Evolutionary conservation across 2,888 invertebrate species (phyloP), one percentile per base, ranked within the genome.

Genomic region (Metallyticus violacea): DNA sequence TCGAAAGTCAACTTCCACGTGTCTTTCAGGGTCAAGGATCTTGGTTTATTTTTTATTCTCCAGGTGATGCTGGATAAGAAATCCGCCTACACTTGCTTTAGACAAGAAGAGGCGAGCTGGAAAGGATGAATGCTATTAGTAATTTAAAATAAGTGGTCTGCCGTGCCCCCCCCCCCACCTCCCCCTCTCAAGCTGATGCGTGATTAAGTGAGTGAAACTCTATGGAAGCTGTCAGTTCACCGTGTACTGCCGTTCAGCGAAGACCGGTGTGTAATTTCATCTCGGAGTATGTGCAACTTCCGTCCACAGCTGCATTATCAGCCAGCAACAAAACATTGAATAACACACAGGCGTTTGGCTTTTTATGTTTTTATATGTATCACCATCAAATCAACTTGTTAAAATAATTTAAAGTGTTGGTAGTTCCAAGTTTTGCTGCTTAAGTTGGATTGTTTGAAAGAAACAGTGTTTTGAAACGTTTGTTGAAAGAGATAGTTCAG

Each of bases 81-180:
- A 15, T 62, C 15, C 40, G 40, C 40, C 15, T 62, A 62, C 40
- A 15, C 15, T 62, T 0, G 40, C 3, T 22, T 62, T 15, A 22
- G 22, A 22, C 15, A 62, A 62, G 15, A 22, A 9, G 40, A 15
- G 22, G 40, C 4, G 40, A 22, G 40, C 40, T 62, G 40, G 40
- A 62, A 62, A 22, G 15, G 40, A 62, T 62, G 82, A 76, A 83
- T 15, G 28, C 77, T 83, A 76, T 83, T 83, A 76, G 82, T 77
- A 77, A 83, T 83, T 83, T 83, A 76, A 82, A 83, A 83, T 76
- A 83, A 83, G 77, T 29, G 83, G 83, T 77, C 77, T 76, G 22
- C 62, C 76, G 7, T 30, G 2, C 80, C 7, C n/a, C n/a, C n/a
- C 76, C 7, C 76, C 76, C 15, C 7, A 7, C 7, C 26, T 7